phyloP scores from a whole-genome alignment of 2,797 vertebrate genomes.

The Sebastes itinus region DNA sequence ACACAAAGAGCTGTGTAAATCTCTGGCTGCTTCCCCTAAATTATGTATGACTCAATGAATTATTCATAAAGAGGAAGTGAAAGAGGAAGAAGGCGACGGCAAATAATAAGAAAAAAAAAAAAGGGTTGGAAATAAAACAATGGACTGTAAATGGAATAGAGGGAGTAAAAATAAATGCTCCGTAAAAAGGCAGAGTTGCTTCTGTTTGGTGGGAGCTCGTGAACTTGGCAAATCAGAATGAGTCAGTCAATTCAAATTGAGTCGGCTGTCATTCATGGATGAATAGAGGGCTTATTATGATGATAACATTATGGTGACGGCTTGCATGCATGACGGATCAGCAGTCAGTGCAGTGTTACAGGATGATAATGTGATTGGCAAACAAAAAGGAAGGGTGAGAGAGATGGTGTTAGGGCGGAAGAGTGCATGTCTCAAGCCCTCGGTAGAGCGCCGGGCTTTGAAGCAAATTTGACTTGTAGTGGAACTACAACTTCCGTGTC shows the following conservation, averaged over 20 bases:
- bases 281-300: constrained; percentile 67
- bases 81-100: constrained; percentile 47
- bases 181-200: constrained; percentile 25
- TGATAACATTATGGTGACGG: constrained; percentile 56
- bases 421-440: neutral
- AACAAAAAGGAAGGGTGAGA: constrained; percentile 29
- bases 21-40: constrained; percentile 75
- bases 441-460: too few species aligned
- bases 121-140: constrained; percentile 65
- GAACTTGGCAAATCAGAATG: constrained; percentile 67
- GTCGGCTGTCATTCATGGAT: constrained; percentile 71
- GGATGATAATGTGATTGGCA: constrained; percentile 68
- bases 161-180: constrained; percentile 53
- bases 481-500: neutral
- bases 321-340: constrained; percentile 61
- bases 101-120: constrained; percentile 32
- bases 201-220: constrained; percentile 45
- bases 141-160: constrained; percentile 46
- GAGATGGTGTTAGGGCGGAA: constrained; percentile 11
- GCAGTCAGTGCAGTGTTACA: constrained; percentile 40
- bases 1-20: constrained; percentile 82
- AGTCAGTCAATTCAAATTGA: constrained; percentile 69
- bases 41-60: constrained; percentile 80
- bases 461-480: neutral
- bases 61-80: constrained; percentile 72